Evolutionary conservation across 2,797 vertebrate species (phyloP).

Genomic region (Meda fulgida): DNA sequence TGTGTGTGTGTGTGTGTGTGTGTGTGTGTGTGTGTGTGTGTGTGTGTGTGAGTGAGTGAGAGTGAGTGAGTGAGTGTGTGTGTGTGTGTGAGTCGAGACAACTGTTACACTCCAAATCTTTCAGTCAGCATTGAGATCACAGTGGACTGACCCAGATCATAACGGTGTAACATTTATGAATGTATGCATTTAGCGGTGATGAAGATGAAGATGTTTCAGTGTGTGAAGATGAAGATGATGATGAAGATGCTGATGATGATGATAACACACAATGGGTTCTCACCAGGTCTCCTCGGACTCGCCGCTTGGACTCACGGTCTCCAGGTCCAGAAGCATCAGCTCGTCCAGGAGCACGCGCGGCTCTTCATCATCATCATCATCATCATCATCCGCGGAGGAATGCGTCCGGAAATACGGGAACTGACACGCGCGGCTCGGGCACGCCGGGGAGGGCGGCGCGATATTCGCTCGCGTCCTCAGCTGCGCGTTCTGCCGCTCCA

Average conservation of each 20-base stretch:
- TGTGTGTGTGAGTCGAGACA: not conserved
- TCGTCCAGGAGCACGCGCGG: slow-evolving; percentile 83
- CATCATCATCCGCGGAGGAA: slow-evolving; percentile 40
- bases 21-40: not conserved
- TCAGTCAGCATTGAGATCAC: not conserved
- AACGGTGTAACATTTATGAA: not conserved
- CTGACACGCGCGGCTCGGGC: slow-evolving; percentile 73
- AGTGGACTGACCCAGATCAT: not conserved
- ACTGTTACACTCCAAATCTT: slow-evolving; percentile 5
- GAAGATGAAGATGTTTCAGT: not conserved
- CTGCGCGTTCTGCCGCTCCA: slow-evolving; percentile 92
- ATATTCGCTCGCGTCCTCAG: slow-evolving; percentile 81
- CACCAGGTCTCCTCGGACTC: slow-evolving; percentile 89
- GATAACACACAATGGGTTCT: not conserved
- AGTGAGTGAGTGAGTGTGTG: too few species aligned
- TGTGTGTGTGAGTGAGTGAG: not conserved
- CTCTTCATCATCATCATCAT: slow-evolving; percentile 44
- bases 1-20: not conserved
- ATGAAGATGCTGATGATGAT: not conserved
- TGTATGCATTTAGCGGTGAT: not conserved
- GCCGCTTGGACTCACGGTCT: slow-evolving; percentile 71
- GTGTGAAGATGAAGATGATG: not conserved
- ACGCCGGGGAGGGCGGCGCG: slow-evolving; percentile 48
- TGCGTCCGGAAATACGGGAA: slow-evolving; percentile 82
- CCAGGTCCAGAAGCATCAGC: slow-evolving; percentile 87